Evolutionary conservation across 2,113 vertebrate species (phyloP), one percentile per base, ranked within the genome.

Genomic region (Rhabdomys dilectus): DNA sequence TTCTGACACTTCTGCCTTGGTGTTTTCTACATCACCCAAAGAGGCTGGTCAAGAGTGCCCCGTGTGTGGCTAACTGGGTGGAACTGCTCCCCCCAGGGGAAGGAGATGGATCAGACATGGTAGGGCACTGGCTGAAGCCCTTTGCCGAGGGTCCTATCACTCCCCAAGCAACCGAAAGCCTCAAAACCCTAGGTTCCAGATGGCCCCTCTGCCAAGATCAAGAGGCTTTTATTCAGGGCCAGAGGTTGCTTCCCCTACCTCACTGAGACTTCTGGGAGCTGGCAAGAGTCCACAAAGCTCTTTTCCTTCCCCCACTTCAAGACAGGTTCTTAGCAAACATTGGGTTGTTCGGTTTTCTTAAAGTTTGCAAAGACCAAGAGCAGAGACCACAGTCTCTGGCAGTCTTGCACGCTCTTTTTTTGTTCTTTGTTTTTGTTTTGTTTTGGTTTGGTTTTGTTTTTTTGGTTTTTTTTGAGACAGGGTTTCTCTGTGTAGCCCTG

Each of bases 1-100:
- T 97, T 96, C 96, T 98, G 97, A 97, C 97, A 97, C 97, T 94
- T 97, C 92, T 97, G 96, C 81, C 39, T 94, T 94, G 9, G 11
- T 62, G 60, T 94, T 92, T 93, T 91, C 78, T 51, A 77, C 42
- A 95, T 93, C 92, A 78, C 76, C 91, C 88, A 90, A 76, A 94
- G 82, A 87, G 15, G 6, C 72, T 22, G 81, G 89, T 64, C 89
- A 76, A 86, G 73, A 95, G 88, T 76, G 93, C 82, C 96, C 82
- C 76, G 86, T 56, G 12, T 85, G 88, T 73, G 93, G 80, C 21
- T 39, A 36, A 51, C 31, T 34, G 24, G 24, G 2, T 56, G 26
- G 82, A 68, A 60, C 51, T 39, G 34, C 21, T 19, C 16, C 24
- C 70, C 80, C n/a, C 5, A 4, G 10, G 22, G 58, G 73, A 68